Evolutionary conservation across 2,113 vertebrate genomes (phyloP), one percentile per base, ranked within the genome.

Genomic region (Nestor notabilis): DNA sequence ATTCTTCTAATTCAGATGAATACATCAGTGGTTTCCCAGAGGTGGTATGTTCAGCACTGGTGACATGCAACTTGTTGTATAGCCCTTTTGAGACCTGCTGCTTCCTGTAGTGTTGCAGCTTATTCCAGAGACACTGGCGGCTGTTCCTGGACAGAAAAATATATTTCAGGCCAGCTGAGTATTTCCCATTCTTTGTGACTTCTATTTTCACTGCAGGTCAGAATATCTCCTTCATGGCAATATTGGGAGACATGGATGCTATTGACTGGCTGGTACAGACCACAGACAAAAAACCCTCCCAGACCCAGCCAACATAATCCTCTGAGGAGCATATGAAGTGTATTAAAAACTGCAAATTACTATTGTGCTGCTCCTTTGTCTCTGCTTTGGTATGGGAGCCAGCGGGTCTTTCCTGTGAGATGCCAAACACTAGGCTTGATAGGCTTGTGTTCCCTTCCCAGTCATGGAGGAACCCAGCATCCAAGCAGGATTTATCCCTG

Each of bases 261-360:
- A n/a, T 20, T 1, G 2, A 12, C 28, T 35, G 49, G 1, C 52
- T 68, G 29, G 29, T 71, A 43, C 33, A 39, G 43, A 41, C 11
- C 55, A 49, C 11, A 81, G 29, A 7, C 27, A n/a, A 43, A 88
- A 47, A 43, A 1, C 23, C 31, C 10, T 23, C 5, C 11, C 3
- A 64, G 49, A 52, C 21, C 18, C 47, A 46, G 29, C 7, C 29
- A 69, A 8, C 0, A 0, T 41, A 44, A 65, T 52, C 11, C 43
- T 74, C 63, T 60, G 10, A n/a, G 43, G 12, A 49, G 16, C 28
- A 9, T 29, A 35, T 5, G 37, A 56, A 16, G n/a, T 29, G 12
- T 31, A 41, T 49, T 79, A 55, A 83, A 47, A 76, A 31, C 5
- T 21, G 21, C 24, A 74, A 77, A 53, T 37, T 9, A 29, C 5